phyloP scores from a whole-genome alignment of 2,888 invertebrate genomes.

The Malachius bipustulatus region DNA sequence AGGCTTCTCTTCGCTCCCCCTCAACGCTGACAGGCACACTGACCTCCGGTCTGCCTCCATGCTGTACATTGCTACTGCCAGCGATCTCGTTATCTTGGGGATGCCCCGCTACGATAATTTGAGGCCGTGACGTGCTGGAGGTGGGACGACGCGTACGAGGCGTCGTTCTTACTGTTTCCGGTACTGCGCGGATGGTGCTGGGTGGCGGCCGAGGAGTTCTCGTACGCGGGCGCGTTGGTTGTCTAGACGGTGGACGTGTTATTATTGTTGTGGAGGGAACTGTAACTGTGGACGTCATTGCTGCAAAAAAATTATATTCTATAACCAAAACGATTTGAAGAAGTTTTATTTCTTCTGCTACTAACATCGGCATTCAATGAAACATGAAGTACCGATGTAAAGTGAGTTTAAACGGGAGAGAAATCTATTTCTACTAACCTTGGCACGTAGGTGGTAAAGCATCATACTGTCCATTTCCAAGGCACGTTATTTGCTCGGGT shows the following conservation, averaged over 20 bases:
- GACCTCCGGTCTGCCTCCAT: conserved; percentile 54
- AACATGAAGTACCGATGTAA: too few relatives aligned
- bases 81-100: conserved; percentile 73
- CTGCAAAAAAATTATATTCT: too few relatives aligned
- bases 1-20: conserved; percentile 44
- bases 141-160: conserved; percentile 25
- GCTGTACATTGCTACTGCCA: conserved; percentile 38
- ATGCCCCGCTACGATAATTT: conserved; percentile 40
- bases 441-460: conserved; percentile 60
- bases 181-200: conserved; percentile 11
- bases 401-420: too few relatives aligned
- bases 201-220: conserved; percentile 12
- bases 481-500: conserved; percentile 52
- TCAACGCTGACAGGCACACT: conserved; percentile 56
- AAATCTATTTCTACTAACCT: conserved; percentile 42
- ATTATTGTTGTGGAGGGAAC: too few relatives aligned
- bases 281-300: too few relatives aligned
- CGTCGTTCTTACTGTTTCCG: conserved; percentile 16
- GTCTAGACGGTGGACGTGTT: not conserved
- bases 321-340: too few relatives aligned
- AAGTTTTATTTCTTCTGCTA: too few relatives aligned
- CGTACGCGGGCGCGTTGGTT: not conserved
- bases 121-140: conserved; percentile 29
- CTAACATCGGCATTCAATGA: too few relatives aligned
- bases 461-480: conserved; percentile 70